Conservation (phyloP, 2,113 vertebrate genomes). For the Echinops telfairi region DNA sequence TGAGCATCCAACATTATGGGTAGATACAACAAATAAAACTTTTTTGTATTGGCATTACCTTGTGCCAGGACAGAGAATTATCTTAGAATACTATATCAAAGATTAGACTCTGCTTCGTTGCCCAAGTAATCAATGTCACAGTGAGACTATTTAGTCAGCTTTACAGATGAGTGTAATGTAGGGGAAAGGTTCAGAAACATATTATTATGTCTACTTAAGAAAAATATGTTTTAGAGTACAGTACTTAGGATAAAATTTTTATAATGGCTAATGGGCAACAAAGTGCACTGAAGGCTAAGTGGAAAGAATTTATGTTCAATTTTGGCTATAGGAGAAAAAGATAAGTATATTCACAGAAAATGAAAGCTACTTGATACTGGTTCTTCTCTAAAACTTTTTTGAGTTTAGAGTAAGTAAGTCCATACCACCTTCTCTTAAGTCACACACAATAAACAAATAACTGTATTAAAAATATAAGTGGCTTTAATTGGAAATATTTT, state of each 20-base stretch:
- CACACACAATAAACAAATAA: neutral
- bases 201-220: constrained; percentile 67
- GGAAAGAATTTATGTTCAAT: constrained; percentile 32
- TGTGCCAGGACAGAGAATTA: neutral
- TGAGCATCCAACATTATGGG: neutral
- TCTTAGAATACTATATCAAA: constrained; percentile 53
- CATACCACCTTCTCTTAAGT: neutral
- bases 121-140: constrained; percentile 69
- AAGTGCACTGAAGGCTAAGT: constrained; percentile 53
- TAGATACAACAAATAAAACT: neutral
- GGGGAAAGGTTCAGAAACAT: constrained; percentile 63
- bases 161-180: constrained; percentile 47
- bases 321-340: neutral
- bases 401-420: neutral
- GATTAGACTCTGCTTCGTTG: constrained; percentile 56
- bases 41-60: neutral
- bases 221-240: constrained; percentile 57
- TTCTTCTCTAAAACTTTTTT: neutral
- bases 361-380: neutral
- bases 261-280: constrained; percentile 45
- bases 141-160: constrained; percentile 58
- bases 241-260: constrained; percentile 49
- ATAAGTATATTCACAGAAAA: constrained; percentile 31
- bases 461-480: neutral
- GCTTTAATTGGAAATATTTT: neutral